Evolutionary conservation across 2,113 vertebrate genomes (phyloP), one percentile per base, ranked within the genome.

Genomic region (Apteryx mantelli): DNA sequence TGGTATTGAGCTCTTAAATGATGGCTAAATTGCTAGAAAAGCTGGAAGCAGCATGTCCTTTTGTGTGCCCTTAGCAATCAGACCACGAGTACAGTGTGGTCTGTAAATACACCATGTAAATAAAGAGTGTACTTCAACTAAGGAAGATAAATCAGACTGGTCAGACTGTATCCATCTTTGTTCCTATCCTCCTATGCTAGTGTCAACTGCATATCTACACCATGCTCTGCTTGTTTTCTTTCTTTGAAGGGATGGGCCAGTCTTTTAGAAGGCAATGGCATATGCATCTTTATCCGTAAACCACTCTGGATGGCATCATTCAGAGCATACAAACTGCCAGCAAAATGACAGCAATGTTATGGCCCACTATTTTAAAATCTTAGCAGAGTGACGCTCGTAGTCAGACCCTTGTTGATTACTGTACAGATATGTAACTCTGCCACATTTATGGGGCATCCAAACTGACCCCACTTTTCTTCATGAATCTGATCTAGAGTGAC

Each of bases 331-430:
- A 68, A 69, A 77, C 0, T 1, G 34, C 10, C 44, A 73, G 46
- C 13, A 71, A 71, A 93, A 55, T 26, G 11, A 38, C 60, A 79
- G 16, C 46, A 69, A 19, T 40, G 25, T 61, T 44, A 64, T 8
- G 76, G 24, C 17, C 28, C 19, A 15, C 32, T 50, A 6, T 46
- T 87, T 76, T 48, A 75, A 68, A 93, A 78, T 15, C 26, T 65
- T 21, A 69, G 5, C 25, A 58, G 21, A 21, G 9, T 40, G 26
- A 64, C 0, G 0, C 58, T 81, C 5, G 5, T n/a, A 78, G 30
- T 77, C 82, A 90, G 32, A 46, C 3, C 2, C n/a, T 64, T 68
- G 24, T 25, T 86, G 34, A 46, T 52, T 69, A 42, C 46, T 71
- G 2, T 14, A 64, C 8, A 42, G 48, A 9, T 78, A 32, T 5